phyloP scores from a whole-genome alignment of 92 coral and sea anemone species.

The Paramuricea clavata region DNA sequence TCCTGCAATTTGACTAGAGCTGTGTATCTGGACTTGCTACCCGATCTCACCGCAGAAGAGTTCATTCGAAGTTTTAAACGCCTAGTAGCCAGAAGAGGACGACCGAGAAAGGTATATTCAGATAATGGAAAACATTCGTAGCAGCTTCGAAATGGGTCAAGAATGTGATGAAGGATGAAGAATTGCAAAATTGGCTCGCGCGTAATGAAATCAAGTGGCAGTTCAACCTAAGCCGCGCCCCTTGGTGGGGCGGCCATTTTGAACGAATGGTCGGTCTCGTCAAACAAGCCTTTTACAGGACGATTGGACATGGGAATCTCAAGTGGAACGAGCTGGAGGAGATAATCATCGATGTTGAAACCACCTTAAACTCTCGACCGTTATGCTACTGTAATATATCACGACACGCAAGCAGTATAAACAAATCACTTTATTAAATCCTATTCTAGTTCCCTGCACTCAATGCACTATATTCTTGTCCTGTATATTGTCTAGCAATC shows the following conservation, averaged over 20 bases:
- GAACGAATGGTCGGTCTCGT: neutral
- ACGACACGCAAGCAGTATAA: too few species aligned
- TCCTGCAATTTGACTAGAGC: neutral
- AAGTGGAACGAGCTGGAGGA: neutral
- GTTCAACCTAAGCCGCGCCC: slow-evolving; percentile 11
- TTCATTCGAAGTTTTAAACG: neutral
- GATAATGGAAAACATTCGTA: slow-evolving; percentile 1
- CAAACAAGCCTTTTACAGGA: neutral
- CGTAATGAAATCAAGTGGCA: neutral
- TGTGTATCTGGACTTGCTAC: neutral
- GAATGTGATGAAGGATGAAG: too few species aligned
- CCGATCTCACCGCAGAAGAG: slow-evolving; percentile 2
- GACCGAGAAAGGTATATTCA: neutral
- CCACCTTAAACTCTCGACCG: neutral
- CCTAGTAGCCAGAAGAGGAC: neutral
- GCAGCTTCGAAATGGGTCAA: neutral
- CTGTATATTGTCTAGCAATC: too few species aligned
- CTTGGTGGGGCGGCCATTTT: slow-evolving; percentile 1
- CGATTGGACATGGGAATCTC: neutral
- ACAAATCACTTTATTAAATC: too few species aligned
- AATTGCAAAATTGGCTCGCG: neutral
- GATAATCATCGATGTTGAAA: neutral
- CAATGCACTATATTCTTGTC: too few species aligned
- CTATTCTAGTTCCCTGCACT: too few species aligned
- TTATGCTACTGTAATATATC: too few species aligned